These are phyloP conservation scores for Vultur gryphus DNA, from an alignment of 2,797 vertebrate species.

Conservation along the genomic window DNA sequence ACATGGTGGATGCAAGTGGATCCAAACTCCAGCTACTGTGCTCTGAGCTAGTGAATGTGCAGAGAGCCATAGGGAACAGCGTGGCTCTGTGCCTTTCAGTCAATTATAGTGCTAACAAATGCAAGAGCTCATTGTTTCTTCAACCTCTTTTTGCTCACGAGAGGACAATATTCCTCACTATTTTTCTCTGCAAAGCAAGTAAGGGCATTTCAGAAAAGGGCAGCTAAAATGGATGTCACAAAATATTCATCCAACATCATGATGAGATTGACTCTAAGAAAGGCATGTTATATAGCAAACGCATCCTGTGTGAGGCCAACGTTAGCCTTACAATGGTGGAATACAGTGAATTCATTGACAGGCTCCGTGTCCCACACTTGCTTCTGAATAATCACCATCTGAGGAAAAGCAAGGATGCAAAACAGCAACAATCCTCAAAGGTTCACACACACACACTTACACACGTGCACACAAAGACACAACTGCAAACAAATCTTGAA, in stretches of 20 bases:
- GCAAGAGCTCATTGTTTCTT: neutral
- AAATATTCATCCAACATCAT: neutral
- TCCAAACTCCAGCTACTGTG: neutral
- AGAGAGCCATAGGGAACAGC: neutral
- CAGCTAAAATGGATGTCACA: neutral
- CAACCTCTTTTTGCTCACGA: neutral
- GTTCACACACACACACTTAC: neutral
- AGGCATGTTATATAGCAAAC: neutral
- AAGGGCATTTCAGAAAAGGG: neutral
- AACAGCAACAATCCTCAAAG: neutral
- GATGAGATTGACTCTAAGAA: neutral
- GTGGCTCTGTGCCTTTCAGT: neutral
- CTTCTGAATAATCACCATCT: neutral
- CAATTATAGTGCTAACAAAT: neutral
- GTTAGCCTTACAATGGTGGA: neutral
- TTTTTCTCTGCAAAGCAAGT: neutral
- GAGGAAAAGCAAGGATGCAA: neutral
- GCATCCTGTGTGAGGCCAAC: neutral
- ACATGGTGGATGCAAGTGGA: neutral
- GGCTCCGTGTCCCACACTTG: neutral
- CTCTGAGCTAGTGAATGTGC: neutral
- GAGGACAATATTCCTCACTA: neutral
- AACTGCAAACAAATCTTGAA: neutral
- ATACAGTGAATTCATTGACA: neutral
- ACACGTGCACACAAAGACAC: neutral